These are phyloP conservation scores for Galeopterus variegatus DNA, from an alignment of 2,113 vertebrate genomes.

Conservation along the genomic window DNA sequence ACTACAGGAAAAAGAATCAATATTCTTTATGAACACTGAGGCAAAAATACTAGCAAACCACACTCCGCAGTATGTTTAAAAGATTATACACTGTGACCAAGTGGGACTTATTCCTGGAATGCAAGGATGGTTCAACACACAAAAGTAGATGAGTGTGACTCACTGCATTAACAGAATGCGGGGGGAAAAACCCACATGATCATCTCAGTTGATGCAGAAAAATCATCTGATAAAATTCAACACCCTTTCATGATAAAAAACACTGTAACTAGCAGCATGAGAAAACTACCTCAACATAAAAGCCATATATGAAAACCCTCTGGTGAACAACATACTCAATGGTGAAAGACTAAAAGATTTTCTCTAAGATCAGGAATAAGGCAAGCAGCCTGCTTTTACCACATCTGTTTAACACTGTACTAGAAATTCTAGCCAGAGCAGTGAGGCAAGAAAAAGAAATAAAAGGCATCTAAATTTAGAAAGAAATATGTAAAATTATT, in stretches of 20 bases:
- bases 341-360: not conserved
- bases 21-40: not conserved
- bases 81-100: not conserved
- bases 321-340: not conserved
- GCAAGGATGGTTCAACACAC: too few species aligned
- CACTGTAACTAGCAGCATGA: not conserved
- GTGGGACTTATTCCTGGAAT: not conserved
- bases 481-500: not conserved
- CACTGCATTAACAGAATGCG: not conserved
- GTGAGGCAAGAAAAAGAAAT: not conserved
- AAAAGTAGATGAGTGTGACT: not conserved
- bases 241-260: not conserved
- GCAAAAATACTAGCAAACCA: not conserved
- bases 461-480: not conserved
- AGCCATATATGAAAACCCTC: not conserved
- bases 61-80: not conserved
- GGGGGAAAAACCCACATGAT: not conserved
- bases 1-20: not conserved
- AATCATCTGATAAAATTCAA: not conserved
- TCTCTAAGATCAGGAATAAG: not conserved
- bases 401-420: not conserved
- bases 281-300: not conserved
- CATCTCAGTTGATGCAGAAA: not conserved
- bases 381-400: not conserved
- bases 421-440: not conserved